Evolutionary conservation across 2,113 vertebrate genomes (phyloP), one percentile per base, ranked within the genome.

Genomic region (Oreochromis tanganicae): DNA sequence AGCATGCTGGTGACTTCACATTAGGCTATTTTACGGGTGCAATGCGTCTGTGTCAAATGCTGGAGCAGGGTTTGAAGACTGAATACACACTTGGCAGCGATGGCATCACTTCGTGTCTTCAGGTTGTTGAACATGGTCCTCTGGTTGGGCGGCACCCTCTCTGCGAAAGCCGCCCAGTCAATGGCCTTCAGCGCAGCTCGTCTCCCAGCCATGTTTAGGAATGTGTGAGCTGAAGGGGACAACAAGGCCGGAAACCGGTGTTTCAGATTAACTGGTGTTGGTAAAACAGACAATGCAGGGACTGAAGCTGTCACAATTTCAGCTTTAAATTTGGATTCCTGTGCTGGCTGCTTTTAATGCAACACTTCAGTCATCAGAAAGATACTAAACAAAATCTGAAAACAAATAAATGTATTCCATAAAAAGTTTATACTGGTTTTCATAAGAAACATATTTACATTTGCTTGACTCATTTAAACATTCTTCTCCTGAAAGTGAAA

Each of bases 111-210:
- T 90, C 96, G 96, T 16, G 96, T 97, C 90, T 98, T 98, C 46
- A 98, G 92, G 16, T 96, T 96, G 80, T 97, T 97, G 83, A 97
- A 98, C 96, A 97, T 93, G 12, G 95, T 68, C 54, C 91, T 96
- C 95, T 98, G 97, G 90, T 94, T 96, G 16, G 75, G 73, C 4
- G 97, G 97, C 24, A 97, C 96, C 63, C 97, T 94, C 91, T 98
- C 97, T 6, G 95, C 96, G 85, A 98, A 98, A 16, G 97, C 97
- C 17, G 95, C 73, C 97, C 97, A 98, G 92, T 98, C 97, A 4
- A 98, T 87, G 79, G 97, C 92, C 94, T 97, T 97, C 6, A 97
- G 2, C 7, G 97, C 94, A 94, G 91, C 93, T 93, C 90, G 96
- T 84, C 97, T 96, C n/a, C 95, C 94, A 68, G 97, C 96, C 97